Percentiles rank a stretch among this genome's conserved stretches.
Evolutionary conservation across 2,113 vertebrate genomes (phyloP).

Genomic region (Xiphophorus maculatus): DNA sequence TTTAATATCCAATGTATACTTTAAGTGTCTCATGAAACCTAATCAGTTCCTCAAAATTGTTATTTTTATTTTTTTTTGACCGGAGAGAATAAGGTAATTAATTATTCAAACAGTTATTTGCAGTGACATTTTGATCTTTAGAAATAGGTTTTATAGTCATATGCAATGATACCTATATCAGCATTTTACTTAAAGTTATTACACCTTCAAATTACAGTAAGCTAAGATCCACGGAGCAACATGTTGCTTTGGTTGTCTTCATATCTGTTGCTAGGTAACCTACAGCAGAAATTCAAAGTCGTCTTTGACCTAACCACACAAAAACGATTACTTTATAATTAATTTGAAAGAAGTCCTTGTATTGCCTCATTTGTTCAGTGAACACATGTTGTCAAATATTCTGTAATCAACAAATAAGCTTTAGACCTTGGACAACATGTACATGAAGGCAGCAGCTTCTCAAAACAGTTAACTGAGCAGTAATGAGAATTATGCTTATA

Average conservation of each 20-base stretch:
- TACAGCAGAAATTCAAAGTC: not conserved
- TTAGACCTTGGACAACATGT: slow-evolving; percentile 17
- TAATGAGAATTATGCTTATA: slow-evolving; percentile 56
- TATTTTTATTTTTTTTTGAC: no score
- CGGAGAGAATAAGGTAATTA: no score
- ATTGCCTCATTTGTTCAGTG: slow-evolving; percentile 18
- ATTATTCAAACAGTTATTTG: no score
- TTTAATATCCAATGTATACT: no score
- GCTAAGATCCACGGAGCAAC: not conserved
- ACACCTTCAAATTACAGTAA: not conserved
- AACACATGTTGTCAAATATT: slow-evolving; percentile 17
- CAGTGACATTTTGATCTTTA: no score
- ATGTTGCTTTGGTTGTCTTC: not conserved
- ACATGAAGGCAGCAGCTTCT: slow-evolving; percentile 23
- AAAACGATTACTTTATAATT: slow-evolving; percentile 26
- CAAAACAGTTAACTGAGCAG: slow-evolving; percentile 61
- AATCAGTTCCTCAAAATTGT: no score
- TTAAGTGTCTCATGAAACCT: not conserved
- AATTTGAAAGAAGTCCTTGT: slow-evolving; percentile 29
- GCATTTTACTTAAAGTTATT: not conserved
- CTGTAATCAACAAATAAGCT: slow-evolving; percentile 14
- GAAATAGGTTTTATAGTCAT: no score
- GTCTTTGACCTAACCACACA: slow-evolving; percentile 18
- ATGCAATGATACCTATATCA: no score
- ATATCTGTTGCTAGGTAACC: slow-evolving; percentile 25